Evolutionary conservation across 2,113 vertebrate genomes (phyloP), one percentile per base, ranked within the genome.

Genomic region (Danionella cerebrum): DNA sequence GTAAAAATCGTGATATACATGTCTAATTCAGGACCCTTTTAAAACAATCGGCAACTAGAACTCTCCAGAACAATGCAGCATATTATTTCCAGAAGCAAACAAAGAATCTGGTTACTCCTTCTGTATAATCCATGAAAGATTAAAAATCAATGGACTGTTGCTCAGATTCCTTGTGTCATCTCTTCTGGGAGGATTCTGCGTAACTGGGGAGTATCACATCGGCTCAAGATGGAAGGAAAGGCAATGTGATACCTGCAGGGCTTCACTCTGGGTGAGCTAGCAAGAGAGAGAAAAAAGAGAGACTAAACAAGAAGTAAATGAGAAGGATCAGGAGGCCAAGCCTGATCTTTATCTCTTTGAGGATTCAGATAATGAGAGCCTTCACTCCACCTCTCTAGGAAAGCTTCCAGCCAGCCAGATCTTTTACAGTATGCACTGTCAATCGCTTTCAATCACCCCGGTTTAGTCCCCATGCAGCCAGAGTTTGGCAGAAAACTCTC

Each of bases 281-380:
- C 31, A 16, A 27, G 19, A 42, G 19, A 42, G 41, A 42, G 31
- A 53, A 75, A 74, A 69, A n/a, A n/a, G n/a, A n/a, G 24, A 35
- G 29, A 54, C 41, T n/a, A 21, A 68, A 39, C 33, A 50, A 29
- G 24, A 73, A 42, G 22, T 11, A 44, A 44, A 60, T 42, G 24
- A 11, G 9, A 36, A 33, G 41, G 19, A 22, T 8, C 69, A 25
- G 9, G 22, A 24, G 69, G 51, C 59, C 52, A 57, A 42, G 12
- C 38, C 21, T 16, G 59, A 60, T 39, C 45, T 25, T 19, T 11
- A 33, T 60, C 55, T 67, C 42, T 59, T 25, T 38, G 22, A 69
- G 31, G 70, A 48, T 16, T 14, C 18, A 60, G 33, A 65, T 48
- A 65, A 57, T 29, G 50, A 54, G 54, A 21, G 14, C 44, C 52